Base-by-base conservation (phyloP, 2,888 invertebrate species). In the Calliopum simillimum region DNA sequence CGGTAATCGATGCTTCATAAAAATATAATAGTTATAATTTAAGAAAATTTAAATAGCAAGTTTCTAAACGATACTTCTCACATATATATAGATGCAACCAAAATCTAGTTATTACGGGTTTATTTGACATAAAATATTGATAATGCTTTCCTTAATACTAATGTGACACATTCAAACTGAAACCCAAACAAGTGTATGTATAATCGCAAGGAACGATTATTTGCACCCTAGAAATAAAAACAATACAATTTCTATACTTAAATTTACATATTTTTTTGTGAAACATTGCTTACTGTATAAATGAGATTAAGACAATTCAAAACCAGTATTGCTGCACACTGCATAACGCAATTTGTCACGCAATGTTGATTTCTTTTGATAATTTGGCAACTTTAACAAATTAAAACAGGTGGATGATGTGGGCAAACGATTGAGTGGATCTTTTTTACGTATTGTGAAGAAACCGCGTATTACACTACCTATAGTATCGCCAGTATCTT, bases 371-470 rank as follows among this genome's bases (percentile, higher is more conserved):
- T 98, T 95, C 86, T 97, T 97, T 85, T 97, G 97, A 86, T 99
- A 99, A 88, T 99, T 99, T 68, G 99, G 99, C 81, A 98, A 89
- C 86, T 99, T 99, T 58, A 99, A 90, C 51, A 99, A 90, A 88
- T 99, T 99, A 87, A 99, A 99, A 84, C 99, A 99, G 0, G 99
- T 99, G 1, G 99, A 99, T 0, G 98, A 98, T 0, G 99, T 99
- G n/a, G 99, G 99, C 55, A 99, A 89, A 46, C 98, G 91, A 83
- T 97, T 95, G 64, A 96, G 90, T 0, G 97, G 96, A 84, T 97
- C 97, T 82, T 95, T 95, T 84, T 96, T 96, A 63, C 97, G 90
- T 80, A 99, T 97, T 13, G 98, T 98, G 85, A 99, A 97, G 87
- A 99, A 99, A 19, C 99, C 99, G 71, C 99, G 91, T 74, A 99